Conservation (phyloP, 2,797 vertebrate genomes). For the Lates japonicus region DNA sequence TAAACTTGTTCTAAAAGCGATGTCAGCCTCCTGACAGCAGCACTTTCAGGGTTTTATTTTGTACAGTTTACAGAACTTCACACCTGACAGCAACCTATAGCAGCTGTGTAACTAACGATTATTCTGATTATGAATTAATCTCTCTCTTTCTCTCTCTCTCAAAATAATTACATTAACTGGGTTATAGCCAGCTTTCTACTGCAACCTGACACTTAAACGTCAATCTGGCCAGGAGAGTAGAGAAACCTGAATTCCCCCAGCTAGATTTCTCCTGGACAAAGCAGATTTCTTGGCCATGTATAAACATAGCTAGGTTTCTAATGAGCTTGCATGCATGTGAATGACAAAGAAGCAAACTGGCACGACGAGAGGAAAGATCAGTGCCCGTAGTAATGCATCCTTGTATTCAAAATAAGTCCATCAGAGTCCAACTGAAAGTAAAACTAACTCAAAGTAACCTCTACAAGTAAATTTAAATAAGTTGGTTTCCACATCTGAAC, state of each 20-base stretch:
- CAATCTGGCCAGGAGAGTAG: not conserved
- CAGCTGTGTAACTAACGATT: not conserved
- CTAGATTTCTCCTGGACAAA: too few species aligned
- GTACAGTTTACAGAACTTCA: not conserved
- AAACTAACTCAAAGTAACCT: not conserved
- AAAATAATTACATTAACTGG: not conserved
- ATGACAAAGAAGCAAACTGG: not conserved
- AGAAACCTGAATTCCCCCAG: too few species aligned
- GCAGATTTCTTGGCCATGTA: not conserved
- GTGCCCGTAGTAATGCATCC: not conserved
- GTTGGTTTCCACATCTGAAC: too few species aligned
- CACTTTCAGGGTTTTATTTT: not conserved
- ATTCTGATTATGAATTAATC: not conserved
- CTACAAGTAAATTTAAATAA: not conserved
- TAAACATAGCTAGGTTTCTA: too few species aligned
- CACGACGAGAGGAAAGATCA: not conserved
- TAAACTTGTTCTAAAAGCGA: slow-evolving; percentile 4
- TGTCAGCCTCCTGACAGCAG: slow-evolving; percentile 17
- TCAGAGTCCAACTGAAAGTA: not conserved
- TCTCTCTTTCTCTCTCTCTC: not conserved
- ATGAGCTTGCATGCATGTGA: not conserved
- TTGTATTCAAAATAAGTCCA: not conserved
- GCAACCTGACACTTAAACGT: not conserved
- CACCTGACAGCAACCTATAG: not conserved
- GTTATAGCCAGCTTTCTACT: not conserved